Base-by-base conservation (phyloP, 2,888 invertebrate species). In the Dolichomitus sp. region DNA sequence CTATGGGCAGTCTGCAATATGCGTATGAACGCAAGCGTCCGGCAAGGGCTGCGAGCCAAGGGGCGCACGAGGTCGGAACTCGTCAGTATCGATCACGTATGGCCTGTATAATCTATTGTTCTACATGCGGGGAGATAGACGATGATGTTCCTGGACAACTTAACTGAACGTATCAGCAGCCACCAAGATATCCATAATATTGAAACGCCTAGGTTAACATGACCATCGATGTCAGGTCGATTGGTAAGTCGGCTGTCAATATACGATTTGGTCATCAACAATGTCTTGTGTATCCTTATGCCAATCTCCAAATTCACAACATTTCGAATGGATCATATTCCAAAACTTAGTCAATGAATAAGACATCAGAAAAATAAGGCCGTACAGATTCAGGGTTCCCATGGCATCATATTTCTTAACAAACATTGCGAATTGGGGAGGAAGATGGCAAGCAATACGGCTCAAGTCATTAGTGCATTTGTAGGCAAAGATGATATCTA, bases 71-170 rank as follows among this genome's bases (percentile, higher is more conserved):
- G 83, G 76, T 76, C 76, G 76, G 54, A 63, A 69, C 80, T 50
- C 45, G 33, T 30, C 37, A 45, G 40, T 80, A 83, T 83, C 83
- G 83, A 77, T 80, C 80, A 73, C 54, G 61, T 80, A 69, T 73
- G 80, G 80, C 80, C 80, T 83, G 77, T 77, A 73, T 77, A 77
- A 80, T 80, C 80, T 27, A 63, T 37, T 57, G 48, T 76, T 68
- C 61, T 23, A 68, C 63, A 45, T 61, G 54, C 17, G 11, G 48
- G 27, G 12, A 27, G 57, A 66, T 61, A 4, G 19, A 6, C 45
- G 45, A 33, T 59, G 33, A 74, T 74, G 54, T 19, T 69, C 61
- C 52, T 68, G 52, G 52, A 27, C 12, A 61, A 54, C 37, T 45
- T 50, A 27, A 52, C 30, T 52, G n/a, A 65, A 23, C 40, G 23